Conservation (phyloP, 1,140 invertebrate species). For the Ceratoteleas bidentatus region DNA sequence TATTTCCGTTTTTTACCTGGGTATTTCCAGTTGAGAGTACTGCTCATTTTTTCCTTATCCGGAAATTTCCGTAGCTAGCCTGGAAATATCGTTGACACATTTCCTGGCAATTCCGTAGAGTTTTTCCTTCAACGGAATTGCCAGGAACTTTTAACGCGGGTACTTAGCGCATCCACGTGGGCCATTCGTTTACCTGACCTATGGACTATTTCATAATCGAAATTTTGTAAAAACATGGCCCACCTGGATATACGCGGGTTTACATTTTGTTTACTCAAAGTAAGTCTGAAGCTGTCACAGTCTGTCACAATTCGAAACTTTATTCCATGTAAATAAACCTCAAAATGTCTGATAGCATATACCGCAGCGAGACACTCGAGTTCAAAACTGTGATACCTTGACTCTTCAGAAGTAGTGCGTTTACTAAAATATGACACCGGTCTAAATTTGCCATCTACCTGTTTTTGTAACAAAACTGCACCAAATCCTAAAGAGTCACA, state of each 20-base stretch:
- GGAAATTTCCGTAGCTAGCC: too few species aligned
- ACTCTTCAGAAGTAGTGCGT: not conserved
- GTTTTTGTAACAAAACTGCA: not conserved
- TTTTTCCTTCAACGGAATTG: too few species aligned
- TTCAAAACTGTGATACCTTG: not conserved
- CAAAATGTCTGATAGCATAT: not conserved
- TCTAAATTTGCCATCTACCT: not conserved
- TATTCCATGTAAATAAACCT: not conserved
- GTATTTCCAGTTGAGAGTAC: too few species aligned
- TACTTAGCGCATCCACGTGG: not conserved
- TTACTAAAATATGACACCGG: not conserved
- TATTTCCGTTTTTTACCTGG: too few species aligned
- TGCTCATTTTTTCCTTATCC: too few species aligned
- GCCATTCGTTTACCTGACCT: not conserved
- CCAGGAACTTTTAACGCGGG: too few species aligned
- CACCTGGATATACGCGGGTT: not conserved
- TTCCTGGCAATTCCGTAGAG: too few species aligned
- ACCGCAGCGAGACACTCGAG: not conserved
- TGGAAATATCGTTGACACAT: too few species aligned
- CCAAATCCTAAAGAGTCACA: not conserved
- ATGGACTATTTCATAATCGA: not conserved
- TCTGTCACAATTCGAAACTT: not conserved
- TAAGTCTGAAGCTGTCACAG: not conserved
- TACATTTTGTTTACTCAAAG: not conserved
- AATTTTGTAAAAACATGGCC: not conserved